Base-by-base conservation (phyloP, 2,888 invertebrate species). In the Epinotia brunnichana region DNA sequence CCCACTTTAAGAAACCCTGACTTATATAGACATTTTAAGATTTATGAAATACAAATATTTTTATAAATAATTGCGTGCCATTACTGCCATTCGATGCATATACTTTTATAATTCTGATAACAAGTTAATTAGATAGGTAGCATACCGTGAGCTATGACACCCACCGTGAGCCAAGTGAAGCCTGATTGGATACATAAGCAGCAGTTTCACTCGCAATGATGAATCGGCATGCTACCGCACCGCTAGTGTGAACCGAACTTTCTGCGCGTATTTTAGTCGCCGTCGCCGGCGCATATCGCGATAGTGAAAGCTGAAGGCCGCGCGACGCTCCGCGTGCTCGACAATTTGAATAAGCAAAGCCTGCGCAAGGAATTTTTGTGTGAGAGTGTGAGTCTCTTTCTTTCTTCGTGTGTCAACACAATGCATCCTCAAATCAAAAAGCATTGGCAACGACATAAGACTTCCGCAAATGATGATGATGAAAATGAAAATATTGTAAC, bases 301-400 rank as follows among this genome's bases (percentile, higher is more conserved):
- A 82, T 82, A 86, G 90, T 89, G 90, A 90, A 89, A 90, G 89
- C 80, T 81, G 87, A 86, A 88, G 87, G 88, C 83, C 86, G 77
- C 80, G 83, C 81, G 79, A 80, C 80, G 78, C 77, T 80, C 80
- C 74, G 41, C 71, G 75, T 77, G 78, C 77, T 76, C 76, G 68
- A 35, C 70, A 75, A 76, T 76, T 77, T 77, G 77, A 77, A 78
- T 79, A 70, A 75, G 44, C 69, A 75, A 51, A 73, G 59, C 68
- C 51, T 72, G 21, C 15, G 56, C 3, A 19, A 48, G 64, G 51
- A 62, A 62, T 56, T 59, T 57, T 73, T 69, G 9, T 57, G 35
- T 51, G 5, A 2, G 9, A 13, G 35, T 51, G 5, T 2, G 9
- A 13, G 19, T 19, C 44, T 39, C n/a, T 19, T 24, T 51, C 48